phyloP scores from a whole-genome alignment of 2,797 vertebrate genomes.

The Monodelphis domestica region DNA sequence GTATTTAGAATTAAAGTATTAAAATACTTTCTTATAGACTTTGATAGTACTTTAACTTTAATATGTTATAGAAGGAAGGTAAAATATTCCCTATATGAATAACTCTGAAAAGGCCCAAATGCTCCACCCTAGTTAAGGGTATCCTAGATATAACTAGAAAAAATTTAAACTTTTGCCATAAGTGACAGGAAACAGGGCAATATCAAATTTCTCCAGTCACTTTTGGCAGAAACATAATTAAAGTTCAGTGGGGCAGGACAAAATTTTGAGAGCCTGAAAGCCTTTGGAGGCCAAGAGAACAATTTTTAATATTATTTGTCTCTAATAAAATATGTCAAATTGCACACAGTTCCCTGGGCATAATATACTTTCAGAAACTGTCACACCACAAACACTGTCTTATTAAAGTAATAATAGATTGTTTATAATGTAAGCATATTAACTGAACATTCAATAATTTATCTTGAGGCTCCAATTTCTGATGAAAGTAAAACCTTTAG shows the following conservation, averaged over 20 bases:
- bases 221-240: no score
- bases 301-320: background rate
- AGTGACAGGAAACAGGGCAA: no score
- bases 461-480: background rate
- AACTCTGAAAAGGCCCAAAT: no score
- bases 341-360: background rate
- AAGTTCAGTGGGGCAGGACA: no score
- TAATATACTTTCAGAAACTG: background rate
- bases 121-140: no score
- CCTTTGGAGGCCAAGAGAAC: background rate
- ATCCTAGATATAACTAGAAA: no score
- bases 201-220: no score
- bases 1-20: no score
- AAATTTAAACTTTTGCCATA: no score
- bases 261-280: background rate
- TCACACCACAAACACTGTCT: background rate
- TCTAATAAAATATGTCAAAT: background rate
- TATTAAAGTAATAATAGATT: background rate
- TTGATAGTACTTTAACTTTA: background rate
- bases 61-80: no score
- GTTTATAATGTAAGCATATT: background rate
- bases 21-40: background rate
- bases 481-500: background rate
- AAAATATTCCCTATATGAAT: no score
- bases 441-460: background rate